These are phyloP conservation scores for Oligia strigilis DNA, from an alignment of 2,888 invertebrate genomes.

Conservation along the genomic window DNA sequence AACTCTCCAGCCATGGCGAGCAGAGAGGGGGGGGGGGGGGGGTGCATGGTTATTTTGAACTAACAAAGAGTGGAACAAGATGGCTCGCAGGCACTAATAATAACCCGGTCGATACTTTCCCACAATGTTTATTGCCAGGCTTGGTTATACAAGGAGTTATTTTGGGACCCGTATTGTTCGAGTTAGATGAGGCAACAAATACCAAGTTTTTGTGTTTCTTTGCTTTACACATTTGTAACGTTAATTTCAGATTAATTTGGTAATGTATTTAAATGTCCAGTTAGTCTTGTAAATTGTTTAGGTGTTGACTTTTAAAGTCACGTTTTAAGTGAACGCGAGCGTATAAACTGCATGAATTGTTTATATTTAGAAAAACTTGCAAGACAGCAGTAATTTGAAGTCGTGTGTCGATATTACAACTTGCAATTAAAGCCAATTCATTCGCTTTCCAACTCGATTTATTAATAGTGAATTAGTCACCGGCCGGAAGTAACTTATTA, in stretches of 20 bases:
- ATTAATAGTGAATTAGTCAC: background rate
- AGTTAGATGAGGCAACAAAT: constrained; percentile 66
- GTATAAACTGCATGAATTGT: background rate
- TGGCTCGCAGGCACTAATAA: constrained; percentile 76
- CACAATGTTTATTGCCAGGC: constrained; percentile 81
- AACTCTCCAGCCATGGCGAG: constrained; percentile 70
- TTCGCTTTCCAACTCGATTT: background rate
- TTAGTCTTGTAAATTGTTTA: constrained; percentile 28
- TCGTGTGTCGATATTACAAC: background rate
- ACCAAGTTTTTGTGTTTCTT: constrained; percentile 36
- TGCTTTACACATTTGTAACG: constrained; percentile 16
- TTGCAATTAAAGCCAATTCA: background rate
- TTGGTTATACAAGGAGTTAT: constrained; percentile 82
- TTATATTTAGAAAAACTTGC: constrained; percentile 5
- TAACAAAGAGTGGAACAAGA: constrained; percentile 84
- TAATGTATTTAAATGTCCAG: constrained; percentile 17
- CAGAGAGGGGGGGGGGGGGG: constrained; percentile 49
- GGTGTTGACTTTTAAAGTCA: constrained; percentile 22
- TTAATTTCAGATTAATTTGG: constrained; percentile 36
- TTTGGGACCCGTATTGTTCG: constrained; percentile 75
- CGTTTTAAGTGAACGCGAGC: constrained; percentile 14
- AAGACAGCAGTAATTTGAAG: background rate
- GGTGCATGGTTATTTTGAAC: constrained; percentile 79
- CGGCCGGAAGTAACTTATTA: constrained; percentile 21
- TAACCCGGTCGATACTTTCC: constrained; percentile 83